phyloP scores from a whole-genome alignment of 2,797 vertebrate species.

The Thaleichthys pacificus region DNA sequence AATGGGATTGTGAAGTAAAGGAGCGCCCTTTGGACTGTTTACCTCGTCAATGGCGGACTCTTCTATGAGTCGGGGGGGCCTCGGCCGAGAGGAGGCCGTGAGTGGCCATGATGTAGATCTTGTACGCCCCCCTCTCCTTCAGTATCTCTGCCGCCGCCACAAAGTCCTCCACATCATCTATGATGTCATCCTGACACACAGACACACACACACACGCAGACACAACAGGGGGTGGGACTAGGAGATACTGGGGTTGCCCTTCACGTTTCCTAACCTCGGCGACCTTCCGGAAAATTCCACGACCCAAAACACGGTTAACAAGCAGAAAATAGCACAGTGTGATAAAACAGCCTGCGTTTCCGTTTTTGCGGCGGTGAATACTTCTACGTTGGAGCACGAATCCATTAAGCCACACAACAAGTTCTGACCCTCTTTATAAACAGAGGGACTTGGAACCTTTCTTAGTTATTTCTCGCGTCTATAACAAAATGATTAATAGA shows the following conservation, averaged over 20 bases:
- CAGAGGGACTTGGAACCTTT: not conserved
- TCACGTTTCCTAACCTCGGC: not conserved
- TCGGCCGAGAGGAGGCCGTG: conserved; percentile 95
- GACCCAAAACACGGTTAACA: not conserved
- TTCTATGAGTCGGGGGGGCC: conserved; percentile 90
- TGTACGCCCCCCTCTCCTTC: conserved; percentile 95
- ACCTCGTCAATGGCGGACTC: conserved; percentile 96
- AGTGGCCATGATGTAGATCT: conserved; percentile 98
- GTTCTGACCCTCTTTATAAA: not conserved
- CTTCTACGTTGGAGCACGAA: no score
- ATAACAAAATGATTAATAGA: no score
- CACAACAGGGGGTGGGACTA: not conserved
- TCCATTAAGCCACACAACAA: no score
- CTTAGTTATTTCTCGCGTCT: no score
- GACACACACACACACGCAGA: no score
- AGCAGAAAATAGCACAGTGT: not conserved
- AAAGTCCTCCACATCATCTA: conserved; percentile 94
- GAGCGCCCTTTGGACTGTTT: not conserved
- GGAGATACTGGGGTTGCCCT: not conserved
- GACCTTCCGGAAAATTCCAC: no score
- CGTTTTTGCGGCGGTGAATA: no score
- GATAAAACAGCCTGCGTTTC: no score
- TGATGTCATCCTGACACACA: conserved; percentile 89
- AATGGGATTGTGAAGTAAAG: no score
- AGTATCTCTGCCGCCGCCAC: conserved; percentile 94